A percentile compares a stretch with the other conserved stretches of the same genome.
Conservation (phyloP, 2,113 vertebrate species). For the Ochotona curzoniae region DNA sequence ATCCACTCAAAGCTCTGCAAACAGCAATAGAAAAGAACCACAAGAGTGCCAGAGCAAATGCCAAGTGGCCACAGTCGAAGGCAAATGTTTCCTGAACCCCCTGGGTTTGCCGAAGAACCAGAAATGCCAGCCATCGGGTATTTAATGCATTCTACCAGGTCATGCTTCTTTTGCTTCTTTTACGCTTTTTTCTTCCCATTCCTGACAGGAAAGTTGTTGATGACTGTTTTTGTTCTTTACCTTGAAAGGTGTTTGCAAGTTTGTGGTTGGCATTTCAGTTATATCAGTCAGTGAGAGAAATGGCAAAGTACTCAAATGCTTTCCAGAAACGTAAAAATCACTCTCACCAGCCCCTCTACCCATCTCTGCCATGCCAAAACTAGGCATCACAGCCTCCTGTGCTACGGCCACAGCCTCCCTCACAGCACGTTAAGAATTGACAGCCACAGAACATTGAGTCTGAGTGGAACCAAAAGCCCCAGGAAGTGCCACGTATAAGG, state of each 20-base stretch:
- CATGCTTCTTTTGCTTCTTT: slow-evolving; percentile 44
- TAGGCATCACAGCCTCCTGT: neutral
- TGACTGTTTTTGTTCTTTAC: neutral
- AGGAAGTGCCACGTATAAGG: neutral
- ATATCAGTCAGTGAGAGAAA: slow-evolving; percentile 9
- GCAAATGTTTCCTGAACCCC: slow-evolving; percentile 10
- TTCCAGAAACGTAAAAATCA: slow-evolving; percentile 34
- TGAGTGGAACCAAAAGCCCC: neutral
- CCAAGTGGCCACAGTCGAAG: neutral
- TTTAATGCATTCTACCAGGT: neutral
- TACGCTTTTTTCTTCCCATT: neutral
- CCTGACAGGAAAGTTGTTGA: neutral
- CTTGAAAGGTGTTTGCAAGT: neutral
- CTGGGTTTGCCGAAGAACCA: slow-evolving; percentile 14
- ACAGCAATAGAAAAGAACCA: slow-evolving; percentile 12
- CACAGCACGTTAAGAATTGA: neutral
- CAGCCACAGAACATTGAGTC: neutral
- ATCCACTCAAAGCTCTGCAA: neutral
- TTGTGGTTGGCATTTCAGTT: slow-evolving; percentile 15
- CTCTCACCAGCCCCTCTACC: neutral
- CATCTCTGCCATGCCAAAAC: neutral
- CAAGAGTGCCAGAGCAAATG: slow-evolving; percentile 12
- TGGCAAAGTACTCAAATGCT: neutral
- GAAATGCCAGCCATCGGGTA: neutral
- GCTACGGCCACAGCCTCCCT: neutral